Conservation (phyloP, 2,888 invertebrate genomes). For the Trissolcus brochymenae region DNA sequence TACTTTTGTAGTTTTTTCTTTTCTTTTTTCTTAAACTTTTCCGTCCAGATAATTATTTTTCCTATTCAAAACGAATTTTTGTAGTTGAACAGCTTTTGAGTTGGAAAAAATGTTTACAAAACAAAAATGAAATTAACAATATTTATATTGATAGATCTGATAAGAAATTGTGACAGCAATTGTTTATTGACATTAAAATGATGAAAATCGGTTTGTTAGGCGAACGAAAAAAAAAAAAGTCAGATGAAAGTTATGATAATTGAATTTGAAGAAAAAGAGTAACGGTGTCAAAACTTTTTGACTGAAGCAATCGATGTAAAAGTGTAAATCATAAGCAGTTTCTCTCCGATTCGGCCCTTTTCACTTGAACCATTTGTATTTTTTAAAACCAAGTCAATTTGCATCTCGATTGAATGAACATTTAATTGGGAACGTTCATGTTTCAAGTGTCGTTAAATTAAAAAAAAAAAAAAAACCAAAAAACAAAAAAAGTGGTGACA, state of each 20-base stretch:
- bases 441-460: not conserved
- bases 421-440: too few relatives aligned
- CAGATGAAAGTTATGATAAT: slow-evolving; percentile 12
- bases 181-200: not conserved
- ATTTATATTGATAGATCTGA: too few relatives aligned
- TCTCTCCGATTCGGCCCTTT: not conserved
- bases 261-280: slow-evolving; percentile 9
- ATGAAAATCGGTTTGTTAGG: too few relatives aligned
- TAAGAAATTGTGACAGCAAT: not conserved
- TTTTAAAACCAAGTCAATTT: not conserved
- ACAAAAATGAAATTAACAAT: not conserved
- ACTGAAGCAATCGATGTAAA: not conserved
- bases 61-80: too few relatives aligned
- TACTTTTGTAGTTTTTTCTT: not conserved
- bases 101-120: not conserved
- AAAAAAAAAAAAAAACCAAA: not conserved
- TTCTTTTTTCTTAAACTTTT: not conserved
- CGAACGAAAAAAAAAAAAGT: not conserved
- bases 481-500: too few relatives aligned
- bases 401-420: too few relatives aligned
- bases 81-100: too few relatives aligned
- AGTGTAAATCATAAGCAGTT: slow-evolving; percentile 11
- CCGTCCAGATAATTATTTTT: too few relatives aligned
- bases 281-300: slow-evolving; percentile 14
- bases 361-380: not conserved